Conservation (phyloP, 2,113 vertebrate genomes). For the Felis chaus region DNA sequence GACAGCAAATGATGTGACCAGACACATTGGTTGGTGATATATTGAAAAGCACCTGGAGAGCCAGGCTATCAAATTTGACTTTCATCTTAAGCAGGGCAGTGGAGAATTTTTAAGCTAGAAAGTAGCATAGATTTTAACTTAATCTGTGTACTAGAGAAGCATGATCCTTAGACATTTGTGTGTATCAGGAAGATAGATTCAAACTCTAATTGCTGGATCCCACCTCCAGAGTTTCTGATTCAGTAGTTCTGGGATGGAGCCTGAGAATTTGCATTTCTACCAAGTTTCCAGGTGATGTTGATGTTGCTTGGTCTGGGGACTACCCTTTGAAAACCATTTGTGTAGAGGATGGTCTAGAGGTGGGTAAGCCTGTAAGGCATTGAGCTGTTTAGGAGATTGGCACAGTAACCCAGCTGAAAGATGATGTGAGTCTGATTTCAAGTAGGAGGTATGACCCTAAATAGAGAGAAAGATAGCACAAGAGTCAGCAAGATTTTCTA, state of each 20-base stretch:
- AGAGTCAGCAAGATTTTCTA: background rate
- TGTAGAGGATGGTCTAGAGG: background rate
- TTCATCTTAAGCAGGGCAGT: background rate
- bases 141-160: background rate
- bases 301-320: background rate
- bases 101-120: constrained; percentile 4
- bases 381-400: background rate
- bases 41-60: background rate
- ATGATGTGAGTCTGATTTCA: background rate
- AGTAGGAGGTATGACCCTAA: background rate
- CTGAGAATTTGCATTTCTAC: background rate
- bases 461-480: background rate
- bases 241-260: background rate
- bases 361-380: background rate
- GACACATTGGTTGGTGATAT: background rate
- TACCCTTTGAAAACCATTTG: background rate
- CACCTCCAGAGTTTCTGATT: background rate
- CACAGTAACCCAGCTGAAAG: background rate
- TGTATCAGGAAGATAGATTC: background rate
- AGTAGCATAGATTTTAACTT: background rate
- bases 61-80: background rate
- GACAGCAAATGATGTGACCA: background rate
- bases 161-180: background rate
- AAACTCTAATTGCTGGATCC: background rate
- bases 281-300: background rate